Base-by-base conservation (phyloP, 2,113 vertebrate species). In the Apteryx owenii region DNA sequence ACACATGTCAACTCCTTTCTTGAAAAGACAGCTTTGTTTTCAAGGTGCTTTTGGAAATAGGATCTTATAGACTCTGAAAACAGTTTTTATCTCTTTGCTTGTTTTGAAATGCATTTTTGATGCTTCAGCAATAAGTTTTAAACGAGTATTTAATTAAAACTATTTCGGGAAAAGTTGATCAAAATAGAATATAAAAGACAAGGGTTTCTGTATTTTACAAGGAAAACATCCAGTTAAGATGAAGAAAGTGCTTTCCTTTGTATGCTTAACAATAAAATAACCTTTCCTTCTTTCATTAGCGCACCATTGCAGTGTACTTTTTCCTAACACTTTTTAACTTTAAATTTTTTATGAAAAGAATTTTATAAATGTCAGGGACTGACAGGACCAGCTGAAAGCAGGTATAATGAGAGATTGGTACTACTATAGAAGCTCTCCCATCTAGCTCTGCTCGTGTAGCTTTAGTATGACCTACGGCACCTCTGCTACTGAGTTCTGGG, bases 281-380 rank as follows among this genome's bases (percentile, higher is more conserved):
- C 95, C 92, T 97, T 96, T 96, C 91, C 66, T 85, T 89, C 69
- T 93, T 92, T 88, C 96, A 95, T 96, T 96, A 95, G 91, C 89
- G 95, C 92, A 93, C 88, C 84, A 88, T 29, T 15, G 71, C 60
- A 88, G 54, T 51, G 9, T 38, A 75, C 79, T 86, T 95, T 87
- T 86, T 51, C 94, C 93, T 93, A 95, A 83, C 69, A 93, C 72
- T 68, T 95, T 91, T 95, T 88, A 96, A 95, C 70, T 61, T 94
- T 95, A 93, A 90, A 93, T 93, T 46, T 95, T 97, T 95, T 93
- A 95, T 95, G 69, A 91, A 91, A 97, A 91, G 92, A 48, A 61
- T 60, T 85, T 95, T 78, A 89, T 82, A 97, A 97, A 95, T 95
- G 93, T 94, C 95, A 97, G 22, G 80, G 80, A 19, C 33, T 81